phyloP scores from a whole-genome alignment of 2,888 invertebrate genomes.

The Apantesis nais region DNA sequence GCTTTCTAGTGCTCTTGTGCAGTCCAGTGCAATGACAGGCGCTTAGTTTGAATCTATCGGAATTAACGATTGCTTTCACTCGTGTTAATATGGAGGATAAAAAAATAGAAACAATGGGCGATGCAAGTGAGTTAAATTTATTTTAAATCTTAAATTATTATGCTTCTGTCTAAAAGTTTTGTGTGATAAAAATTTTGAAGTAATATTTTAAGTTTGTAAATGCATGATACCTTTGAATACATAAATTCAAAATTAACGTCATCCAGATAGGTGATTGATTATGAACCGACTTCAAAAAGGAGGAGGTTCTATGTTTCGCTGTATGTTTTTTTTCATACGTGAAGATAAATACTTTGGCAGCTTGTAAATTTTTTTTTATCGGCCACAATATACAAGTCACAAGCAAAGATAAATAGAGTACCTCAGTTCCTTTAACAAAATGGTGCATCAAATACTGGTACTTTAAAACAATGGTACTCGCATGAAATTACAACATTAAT shows the following conservation, averaged over 20 bases:
- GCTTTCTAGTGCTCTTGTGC: constrained; percentile 69
- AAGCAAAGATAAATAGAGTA: not conserved
- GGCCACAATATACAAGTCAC: not conserved
- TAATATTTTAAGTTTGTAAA: not conserved
- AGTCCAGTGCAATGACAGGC: constrained; percentile 73
- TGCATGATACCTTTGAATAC: not conserved
- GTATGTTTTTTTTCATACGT: not conserved
- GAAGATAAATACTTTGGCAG: not conserved
- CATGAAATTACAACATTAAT: constrained; percentile 16
- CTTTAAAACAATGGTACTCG: too few relatives aligned
- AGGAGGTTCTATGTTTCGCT: too few relatives aligned
- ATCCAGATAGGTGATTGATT: not conserved
- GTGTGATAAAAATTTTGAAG: not conserved
- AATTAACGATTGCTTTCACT: constrained; percentile 45
- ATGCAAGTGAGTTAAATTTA: constrained; percentile 62
- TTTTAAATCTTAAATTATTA: not conserved
- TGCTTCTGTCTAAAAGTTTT: not conserved
- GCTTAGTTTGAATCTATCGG: constrained; percentile 56
- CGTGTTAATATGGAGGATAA: constrained; percentile 51
- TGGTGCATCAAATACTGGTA: not conserved
- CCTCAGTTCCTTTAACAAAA: constrained; percentile 23
- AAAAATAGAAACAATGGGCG: constrained; percentile 56
- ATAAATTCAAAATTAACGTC: not conserved
- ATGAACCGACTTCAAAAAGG: too few relatives aligned
- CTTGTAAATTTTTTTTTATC: constrained; percentile 1